phyloP scores from a whole-genome alignment of 2,797 vertebrate species.

The Ctenosaura bakeri region DNA sequence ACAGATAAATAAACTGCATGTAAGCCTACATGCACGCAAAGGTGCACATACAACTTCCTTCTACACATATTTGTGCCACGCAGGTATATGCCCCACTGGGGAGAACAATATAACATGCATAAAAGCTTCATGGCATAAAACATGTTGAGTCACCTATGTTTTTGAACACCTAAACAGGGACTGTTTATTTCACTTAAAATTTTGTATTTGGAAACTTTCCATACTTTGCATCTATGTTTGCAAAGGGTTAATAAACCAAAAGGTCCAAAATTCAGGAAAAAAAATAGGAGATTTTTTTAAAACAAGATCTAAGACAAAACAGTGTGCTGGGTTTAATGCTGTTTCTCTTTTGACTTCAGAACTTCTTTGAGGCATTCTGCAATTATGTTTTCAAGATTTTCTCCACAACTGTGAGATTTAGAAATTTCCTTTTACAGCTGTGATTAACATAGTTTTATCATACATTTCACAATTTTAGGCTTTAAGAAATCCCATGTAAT shows the following conservation, averaged over 20 bases:
- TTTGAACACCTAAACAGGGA: too few species aligned
- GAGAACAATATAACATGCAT: too few species aligned
- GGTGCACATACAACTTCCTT: not conserved
- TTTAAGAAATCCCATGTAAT: conserved; percentile 33
- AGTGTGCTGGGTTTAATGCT: not conserved
- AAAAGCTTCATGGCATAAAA: too few species aligned
- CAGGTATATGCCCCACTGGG: not conserved
- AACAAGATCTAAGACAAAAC: not conserved
- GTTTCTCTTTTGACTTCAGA: not conserved
- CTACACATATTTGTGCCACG: not conserved
- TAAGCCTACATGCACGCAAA: not conserved
- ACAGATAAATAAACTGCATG: not conserved
- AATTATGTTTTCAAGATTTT: conserved; percentile 22
- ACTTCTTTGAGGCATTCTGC: not conserved
- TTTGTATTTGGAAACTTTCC: too few species aligned
- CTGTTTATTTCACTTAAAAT: too few species aligned
- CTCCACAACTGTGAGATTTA: conserved; percentile 20
- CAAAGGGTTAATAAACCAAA: not conserved
- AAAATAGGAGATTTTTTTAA: not conserved
- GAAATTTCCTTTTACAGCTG: conserved; percentile 30
- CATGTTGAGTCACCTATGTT: too few species aligned
- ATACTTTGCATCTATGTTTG: not conserved
- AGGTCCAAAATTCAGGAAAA: not conserved
- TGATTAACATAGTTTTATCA: conserved; percentile 39
- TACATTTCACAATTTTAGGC: conserved; percentile 32